phyloP scores from a whole-genome alignment of 2,113 vertebrate genomes.

The Peucedramus taeniatus region DNA sequence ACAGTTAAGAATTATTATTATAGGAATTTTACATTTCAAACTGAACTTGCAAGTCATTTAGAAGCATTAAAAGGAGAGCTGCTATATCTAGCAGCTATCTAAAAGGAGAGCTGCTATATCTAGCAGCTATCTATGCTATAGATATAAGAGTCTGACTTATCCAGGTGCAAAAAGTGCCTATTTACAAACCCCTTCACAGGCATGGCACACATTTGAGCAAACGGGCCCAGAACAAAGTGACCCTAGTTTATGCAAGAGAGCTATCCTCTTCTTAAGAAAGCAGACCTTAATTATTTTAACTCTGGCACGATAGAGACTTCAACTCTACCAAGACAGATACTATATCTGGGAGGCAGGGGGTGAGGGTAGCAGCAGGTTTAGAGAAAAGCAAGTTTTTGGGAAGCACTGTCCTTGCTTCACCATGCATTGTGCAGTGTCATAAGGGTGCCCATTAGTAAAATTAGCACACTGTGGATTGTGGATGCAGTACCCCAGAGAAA shows the following conservation, averaged over 20 bases:
- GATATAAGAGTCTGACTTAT: neutral
- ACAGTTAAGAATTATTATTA: neutral
- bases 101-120: neutral
- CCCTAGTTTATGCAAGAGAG: neutral
- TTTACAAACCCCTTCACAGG: neutral
- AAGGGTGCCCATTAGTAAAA: neutral
- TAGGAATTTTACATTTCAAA: neutral
- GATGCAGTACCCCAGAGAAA: neutral
- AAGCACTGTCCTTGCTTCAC: neutral
- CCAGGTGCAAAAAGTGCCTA: neutral
- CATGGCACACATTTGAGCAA: neutral
- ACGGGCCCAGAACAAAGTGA: neutral
- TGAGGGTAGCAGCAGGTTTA: neutral
- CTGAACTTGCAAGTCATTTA: neutral
- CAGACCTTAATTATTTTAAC: neutral
- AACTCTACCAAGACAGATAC: neutral
- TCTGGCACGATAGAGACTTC: neutral
- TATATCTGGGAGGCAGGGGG: neutral
- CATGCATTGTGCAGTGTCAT: neutral
- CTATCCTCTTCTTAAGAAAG: neutral
- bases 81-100: too few relatives aligned
- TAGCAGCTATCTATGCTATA: too few relatives aligned
- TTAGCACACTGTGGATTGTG: neutral
- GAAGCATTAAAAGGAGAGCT: neutral
- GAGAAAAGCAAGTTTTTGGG: neutral